Percentiles rank a stretch among this genome's conserved stretches.
phyloP scores from a whole-genome alignment of 2,797 vertebrate genomes.

The Phrynocephalus guinanensis region DNA sequence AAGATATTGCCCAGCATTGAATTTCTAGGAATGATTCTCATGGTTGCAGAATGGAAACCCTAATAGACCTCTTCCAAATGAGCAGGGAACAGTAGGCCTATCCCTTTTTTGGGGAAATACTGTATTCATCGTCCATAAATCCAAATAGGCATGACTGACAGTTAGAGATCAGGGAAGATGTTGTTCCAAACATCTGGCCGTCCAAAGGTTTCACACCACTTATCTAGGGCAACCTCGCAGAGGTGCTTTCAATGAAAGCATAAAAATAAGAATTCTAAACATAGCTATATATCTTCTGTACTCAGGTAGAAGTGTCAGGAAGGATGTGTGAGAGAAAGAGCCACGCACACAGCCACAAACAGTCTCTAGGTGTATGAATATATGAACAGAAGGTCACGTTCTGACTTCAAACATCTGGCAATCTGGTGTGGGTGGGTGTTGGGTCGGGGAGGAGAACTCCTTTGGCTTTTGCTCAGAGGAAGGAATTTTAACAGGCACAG shows the following conservation, averaged over 20 bases:
- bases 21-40: too few species aligned
- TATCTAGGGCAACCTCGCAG: not conserved
- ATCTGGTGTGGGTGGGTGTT: not conserved
- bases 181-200: too few species aligned
- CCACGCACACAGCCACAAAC: not conserved
- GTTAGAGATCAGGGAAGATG: too few species aligned
- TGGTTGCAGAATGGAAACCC: too few species aligned
- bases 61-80: too few species aligned
- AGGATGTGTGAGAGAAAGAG: not conserved
- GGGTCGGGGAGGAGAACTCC: not conserved
- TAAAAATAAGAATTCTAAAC: not conserved
- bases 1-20: too few species aligned
- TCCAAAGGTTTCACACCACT: too few species aligned
- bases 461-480: not conserved
- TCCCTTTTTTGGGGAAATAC: too few species aligned
- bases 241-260: not conserved
- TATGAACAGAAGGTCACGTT: not conserved
- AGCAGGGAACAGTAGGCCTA: too few species aligned
- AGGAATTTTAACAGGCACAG: too few species aligned
- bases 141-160: too few species aligned
- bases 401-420: not conserved
- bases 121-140: too few species aligned
- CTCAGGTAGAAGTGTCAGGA: not conserved
- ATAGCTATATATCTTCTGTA: not conserved
- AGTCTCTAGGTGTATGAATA: not conserved